Base-by-base conservation (phyloP, 2,113 vertebrate species). In the Notarius lentiginosus region DNA sequence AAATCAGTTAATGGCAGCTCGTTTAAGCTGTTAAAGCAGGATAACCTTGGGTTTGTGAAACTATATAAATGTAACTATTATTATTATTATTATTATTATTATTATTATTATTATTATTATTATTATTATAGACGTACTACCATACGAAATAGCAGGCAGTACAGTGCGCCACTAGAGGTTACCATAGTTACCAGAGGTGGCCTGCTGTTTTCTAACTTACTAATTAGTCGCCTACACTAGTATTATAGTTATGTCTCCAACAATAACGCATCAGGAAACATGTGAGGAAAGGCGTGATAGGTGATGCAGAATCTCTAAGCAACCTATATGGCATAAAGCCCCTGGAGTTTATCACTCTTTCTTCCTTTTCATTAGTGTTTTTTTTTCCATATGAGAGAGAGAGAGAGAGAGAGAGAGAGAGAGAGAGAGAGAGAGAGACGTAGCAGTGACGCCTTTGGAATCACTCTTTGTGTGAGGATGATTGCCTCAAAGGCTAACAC, bases 361-460 rank as follows among this genome's bases (percentile, higher is more conserved):
- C 55, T 82, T n/a, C 22, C 15, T n/a, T 83, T 27, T 49, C 41
- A 49, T 11, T 63, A 24, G 79, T 60, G 20, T 2, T 24, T 82
- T 14, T 81, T 82, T 82, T 41, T 22, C 0, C 27, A 1, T 53
- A 11, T 53, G 22, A 34, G 84, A 79, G 55, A 73, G 30, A 30
- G 30, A n/a, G n/a, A n/a, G n/a, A n/a, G n/a, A n/a, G n/a, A n/a
- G 68, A 84, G 55, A 75, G 55, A 60, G 22, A 84, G 56, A 85
- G 41, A 61, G 4, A 85, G 24, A 66, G 75, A 66, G 22, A 49
- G 34, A 85, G 72, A 77, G 20, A 85, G 15, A 76, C 63, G 79
- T 82, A 76, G 63, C 60, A 65, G 49, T 83, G 86, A 84, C 72
- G 72, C 81, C 75, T 87, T 87, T 61, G 86, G 79, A 82, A 53